Conservation (phyloP, 2,888 invertebrate genomes). For the Epirrhoe tristata region DNA sequence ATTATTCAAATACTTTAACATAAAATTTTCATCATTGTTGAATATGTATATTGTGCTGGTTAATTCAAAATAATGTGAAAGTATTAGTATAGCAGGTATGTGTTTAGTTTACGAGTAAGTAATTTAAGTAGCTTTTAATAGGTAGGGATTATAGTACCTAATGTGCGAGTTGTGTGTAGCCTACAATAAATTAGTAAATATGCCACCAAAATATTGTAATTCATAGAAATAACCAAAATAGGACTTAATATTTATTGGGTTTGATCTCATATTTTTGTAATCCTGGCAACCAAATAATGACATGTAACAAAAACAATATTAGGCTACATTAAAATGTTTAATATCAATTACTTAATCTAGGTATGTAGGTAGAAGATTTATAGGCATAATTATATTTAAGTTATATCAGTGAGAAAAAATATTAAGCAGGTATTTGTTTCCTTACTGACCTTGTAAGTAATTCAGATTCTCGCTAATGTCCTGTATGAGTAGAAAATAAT, state of each 20-base stretch:
- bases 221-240: slow-evolving; percentile 8
- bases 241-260: slow-evolving; percentile 6
- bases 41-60: not conserved
- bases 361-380: slow-evolving; percentile 1
- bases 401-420: slow-evolving; percentile 2
- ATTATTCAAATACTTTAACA: not conserved
- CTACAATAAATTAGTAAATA: not conserved
- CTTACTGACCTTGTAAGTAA: not conserved
- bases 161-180: slow-evolving; percentile 4
- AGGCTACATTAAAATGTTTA: slow-evolving; percentile 2
- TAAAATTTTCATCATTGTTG: not conserved
- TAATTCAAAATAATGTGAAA: slow-evolving; percentile 8
- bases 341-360: slow-evolving; percentile 3
- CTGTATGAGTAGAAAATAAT: not conserved
- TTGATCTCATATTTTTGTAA: slow-evolving; percentile 30
- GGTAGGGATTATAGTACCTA: not conserved
- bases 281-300: slow-evolving; percentile 10
- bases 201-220: slow-evolving; percentile 3
- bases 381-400: slow-evolving; percentile 4
- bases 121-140: not conserved
- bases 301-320: not conserved
- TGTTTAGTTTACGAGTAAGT: slow-evolving; percentile 1
- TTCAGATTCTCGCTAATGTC: not conserved
- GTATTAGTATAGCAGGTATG: not conserved
- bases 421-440: not conserved